Evolutionary conservation across 1,140 invertebrate species (phyloP).

Genomic region (Polypedilum pembai): DNA sequence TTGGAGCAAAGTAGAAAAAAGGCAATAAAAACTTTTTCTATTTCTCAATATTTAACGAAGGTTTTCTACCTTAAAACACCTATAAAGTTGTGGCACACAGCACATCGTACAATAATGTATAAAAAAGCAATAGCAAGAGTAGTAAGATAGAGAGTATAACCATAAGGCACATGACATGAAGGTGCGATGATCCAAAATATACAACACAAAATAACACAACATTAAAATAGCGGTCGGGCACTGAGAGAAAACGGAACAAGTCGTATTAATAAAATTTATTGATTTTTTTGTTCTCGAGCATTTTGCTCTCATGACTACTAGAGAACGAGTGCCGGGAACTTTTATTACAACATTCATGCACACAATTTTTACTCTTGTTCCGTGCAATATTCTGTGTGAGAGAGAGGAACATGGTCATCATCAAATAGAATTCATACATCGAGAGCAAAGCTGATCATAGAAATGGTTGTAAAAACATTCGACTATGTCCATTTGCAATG

Average conservation of each 20-base stretch:
- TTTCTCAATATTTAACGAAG: slow-evolving; percentile 18
- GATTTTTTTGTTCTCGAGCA: background rate
- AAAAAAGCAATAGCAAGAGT: background rate
- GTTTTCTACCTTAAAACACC: slow-evolving; percentile 5
- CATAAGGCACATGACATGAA: slow-evolving; percentile 16
- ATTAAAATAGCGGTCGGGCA: background rate
- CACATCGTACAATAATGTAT: background rate
- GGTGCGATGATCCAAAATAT: slow-evolving; percentile 10
- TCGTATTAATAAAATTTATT: slow-evolving; percentile 20
- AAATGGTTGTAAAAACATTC: slow-evolving; percentile 18
- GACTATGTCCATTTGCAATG: background rate
- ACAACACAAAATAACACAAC: background rate
- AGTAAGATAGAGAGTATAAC: background rate
- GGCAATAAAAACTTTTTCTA: slow-evolving; percentile 18
- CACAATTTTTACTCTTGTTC: background rate
- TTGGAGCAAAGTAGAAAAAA: background rate
- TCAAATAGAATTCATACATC: too few species aligned
- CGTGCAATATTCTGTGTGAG: too few species aligned
- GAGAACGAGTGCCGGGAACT: background rate
- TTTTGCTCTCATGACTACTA: slow-evolving; percentile 10
- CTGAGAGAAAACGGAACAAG: background rate
- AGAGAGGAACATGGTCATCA: slow-evolving; percentile 9
- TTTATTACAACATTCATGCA: slow-evolving; percentile 10
- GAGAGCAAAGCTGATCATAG: background rate
- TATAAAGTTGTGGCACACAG: slow-evolving; percentile 17